These are phyloP conservation scores for Aspidapion aeneum DNA, from an alignment of 2,888 invertebrate genomes.

Conservation along the genomic window DNA sequence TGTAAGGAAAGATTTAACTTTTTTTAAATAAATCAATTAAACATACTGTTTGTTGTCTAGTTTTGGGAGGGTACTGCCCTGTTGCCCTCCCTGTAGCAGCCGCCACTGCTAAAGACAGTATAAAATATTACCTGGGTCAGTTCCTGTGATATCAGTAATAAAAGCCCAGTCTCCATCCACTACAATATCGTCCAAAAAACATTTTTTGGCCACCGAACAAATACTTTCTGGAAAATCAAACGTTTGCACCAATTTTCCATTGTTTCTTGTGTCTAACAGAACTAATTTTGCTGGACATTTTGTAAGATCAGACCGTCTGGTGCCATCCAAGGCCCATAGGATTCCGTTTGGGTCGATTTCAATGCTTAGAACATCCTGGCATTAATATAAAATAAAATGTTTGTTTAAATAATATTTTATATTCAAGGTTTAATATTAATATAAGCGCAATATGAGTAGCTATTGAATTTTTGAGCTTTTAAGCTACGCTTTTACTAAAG, in stretches of 20 bases:
- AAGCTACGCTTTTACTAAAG: no score
- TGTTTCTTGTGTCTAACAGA: conserved; percentile 60
- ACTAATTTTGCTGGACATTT: conserved; percentile 63
- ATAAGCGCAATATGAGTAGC: no score
- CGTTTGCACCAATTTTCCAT: conserved; percentile 51
- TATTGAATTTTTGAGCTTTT: no score
- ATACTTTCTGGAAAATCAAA: conserved; percentile 57
- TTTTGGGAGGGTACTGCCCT: no score
- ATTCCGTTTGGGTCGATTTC: conserved; percentile 65
- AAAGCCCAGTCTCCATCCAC: conserved; percentile 62
- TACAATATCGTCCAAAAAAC: conserved; percentile 64
- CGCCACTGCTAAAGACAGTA: no score
- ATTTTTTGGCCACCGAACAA: conserved; percentile 52
- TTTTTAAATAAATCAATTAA: no score
- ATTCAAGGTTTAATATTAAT: no score
- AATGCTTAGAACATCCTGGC: conserved; percentile 66
- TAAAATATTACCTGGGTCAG: conserved; percentile 57
- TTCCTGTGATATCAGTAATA: conserved; percentile 61
- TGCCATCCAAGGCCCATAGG: conserved; percentile 64
- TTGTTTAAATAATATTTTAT: neutral
- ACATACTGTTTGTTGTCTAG: no score
- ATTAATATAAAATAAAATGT: conserved; percentile 48
- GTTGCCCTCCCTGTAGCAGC: no score
- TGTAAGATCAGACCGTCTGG: conserved; percentile 52
- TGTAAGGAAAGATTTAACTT: no score